Conservation (phyloP, 2,113 vertebrate genomes). For the Peromyscus polionotus region DNA sequence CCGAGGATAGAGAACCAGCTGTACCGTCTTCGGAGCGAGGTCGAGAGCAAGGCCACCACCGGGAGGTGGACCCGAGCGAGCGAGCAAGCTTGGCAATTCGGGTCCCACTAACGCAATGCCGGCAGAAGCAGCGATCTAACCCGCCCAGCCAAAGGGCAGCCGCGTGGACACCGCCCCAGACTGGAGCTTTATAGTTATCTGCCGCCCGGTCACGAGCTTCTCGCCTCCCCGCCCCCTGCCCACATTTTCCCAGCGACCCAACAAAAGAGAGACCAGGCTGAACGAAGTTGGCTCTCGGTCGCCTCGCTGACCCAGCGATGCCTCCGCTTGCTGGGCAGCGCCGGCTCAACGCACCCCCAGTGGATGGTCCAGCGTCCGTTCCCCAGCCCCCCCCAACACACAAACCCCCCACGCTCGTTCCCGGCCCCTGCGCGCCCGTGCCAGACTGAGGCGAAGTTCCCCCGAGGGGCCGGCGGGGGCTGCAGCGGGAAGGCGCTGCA, state of each 20-base stretch:
- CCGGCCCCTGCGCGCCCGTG: neutral
- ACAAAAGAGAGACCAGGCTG: constrained; percentile 69
- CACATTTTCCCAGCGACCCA: neutral
- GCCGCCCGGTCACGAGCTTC: neutral
- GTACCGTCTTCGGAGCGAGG: neutral
- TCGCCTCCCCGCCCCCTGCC: constrained; percentile 65
- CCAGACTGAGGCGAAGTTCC: constrained; percentile 46
- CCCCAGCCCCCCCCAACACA: no score
- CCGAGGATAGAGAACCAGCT: neutral
- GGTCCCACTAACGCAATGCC: neutral
- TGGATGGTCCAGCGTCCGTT: neutral
- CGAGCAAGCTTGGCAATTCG: neutral
- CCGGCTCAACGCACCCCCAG: neutral
- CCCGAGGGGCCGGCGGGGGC: neutral
- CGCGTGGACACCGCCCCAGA: neutral
- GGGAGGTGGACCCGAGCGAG: neutral
- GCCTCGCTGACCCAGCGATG: neutral
- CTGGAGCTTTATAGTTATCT: constrained; percentile 31
- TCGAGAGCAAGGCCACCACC: neutral
- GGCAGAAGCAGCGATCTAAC: neutral
- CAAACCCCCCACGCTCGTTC: neutral
- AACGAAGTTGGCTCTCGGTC: constrained; percentile 55
- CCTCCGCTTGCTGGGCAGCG: neutral
- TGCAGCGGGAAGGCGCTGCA: neutral
- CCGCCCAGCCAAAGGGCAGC: neutral